phyloP scores from a whole-genome alignment of 2,113 vertebrate genomes.

The Platycercus adscitus region DNA sequence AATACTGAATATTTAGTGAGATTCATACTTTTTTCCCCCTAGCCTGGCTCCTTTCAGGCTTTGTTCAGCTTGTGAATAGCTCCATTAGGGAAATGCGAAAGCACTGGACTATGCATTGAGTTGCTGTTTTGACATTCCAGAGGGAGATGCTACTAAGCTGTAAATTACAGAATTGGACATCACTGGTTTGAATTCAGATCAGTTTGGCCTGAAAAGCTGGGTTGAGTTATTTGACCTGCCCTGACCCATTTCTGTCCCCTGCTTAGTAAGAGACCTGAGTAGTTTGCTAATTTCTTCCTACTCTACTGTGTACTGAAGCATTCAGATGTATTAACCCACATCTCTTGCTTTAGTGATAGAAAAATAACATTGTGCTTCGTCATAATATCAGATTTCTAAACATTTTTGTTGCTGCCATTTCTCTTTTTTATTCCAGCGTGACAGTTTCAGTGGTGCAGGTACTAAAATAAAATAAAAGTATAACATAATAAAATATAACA shows the following conservation, averaged over 20 bases:
- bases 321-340: background rate
- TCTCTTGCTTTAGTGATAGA: background rate
- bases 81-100: slow-evolving; percentile 57
- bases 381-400: background rate
- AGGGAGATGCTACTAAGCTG: slow-evolving; percentile 57
- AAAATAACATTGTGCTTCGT: background rate
- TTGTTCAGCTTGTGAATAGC: slow-evolving; percentile 57
- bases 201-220: slow-evolving; percentile 32
- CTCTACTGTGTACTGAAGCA: background rate
- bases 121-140: slow-evolving; percentile 56
- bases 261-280: background rate
- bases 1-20: slow-evolving; percentile 43
- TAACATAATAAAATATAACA: background rate
- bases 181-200: slow-evolving; percentile 55
- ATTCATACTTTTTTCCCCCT: slow-evolving; percentile 1
- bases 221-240: slow-evolving; percentile 52
- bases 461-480: background rate
- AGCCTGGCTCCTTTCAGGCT: slow-evolving; percentile 45
- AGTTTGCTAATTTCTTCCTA: slow-evolving; percentile 10
- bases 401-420: background rate
- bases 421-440: background rate
- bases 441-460: background rate
- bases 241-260: slow-evolving; percentile 14
- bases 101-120: slow-evolving; percentile 25
- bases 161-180: slow-evolving; percentile 61